Evolutionary conservation across 2,113 vertebrate genomes (phyloP).

Genomic region (Pteropus alecto): DNA sequence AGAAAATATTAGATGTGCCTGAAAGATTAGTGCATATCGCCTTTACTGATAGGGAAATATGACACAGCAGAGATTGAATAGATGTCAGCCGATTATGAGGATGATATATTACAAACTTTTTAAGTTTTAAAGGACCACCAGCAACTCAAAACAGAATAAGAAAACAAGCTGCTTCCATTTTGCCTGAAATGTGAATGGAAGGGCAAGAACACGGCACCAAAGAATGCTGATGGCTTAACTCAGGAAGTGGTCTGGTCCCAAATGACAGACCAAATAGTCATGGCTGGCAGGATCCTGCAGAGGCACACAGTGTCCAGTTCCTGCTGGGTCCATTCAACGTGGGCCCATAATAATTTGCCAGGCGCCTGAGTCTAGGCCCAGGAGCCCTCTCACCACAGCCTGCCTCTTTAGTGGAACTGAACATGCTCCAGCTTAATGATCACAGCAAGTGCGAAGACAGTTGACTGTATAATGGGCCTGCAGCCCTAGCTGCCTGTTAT

Average conservation of each 20-base stretch:
- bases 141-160: conserved; percentile 16
- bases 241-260: not conserved
- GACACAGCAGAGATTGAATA: not conserved
- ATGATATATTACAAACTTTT: not conserved
- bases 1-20: not conserved
- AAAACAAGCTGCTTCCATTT: conserved; percentile 16
- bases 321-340: not conserved
- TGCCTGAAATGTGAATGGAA: not conserved
- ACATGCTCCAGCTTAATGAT: not conserved
- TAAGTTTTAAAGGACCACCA: not conserved
- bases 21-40: not conserved
- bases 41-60: not conserved
- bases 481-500: not conserved
- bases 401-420: not conserved
- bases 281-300: not conserved
- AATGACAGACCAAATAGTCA: not conserved
- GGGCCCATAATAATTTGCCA: conserved; percentile 16
- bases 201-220: not conserved
- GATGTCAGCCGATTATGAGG: not conserved
- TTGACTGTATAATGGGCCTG: not conserved
- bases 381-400: not conserved
- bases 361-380: not conserved
- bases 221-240: not conserved
- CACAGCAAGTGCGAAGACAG: not conserved
- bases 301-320: not conserved